Percentiles rank a stretch among this genome's conserved stretches.
These are phyloP conservation scores for Leptoclinus maculatus DNA, from an alignment of 2,797 vertebrate species.

Conservation along the genomic window DNA sequence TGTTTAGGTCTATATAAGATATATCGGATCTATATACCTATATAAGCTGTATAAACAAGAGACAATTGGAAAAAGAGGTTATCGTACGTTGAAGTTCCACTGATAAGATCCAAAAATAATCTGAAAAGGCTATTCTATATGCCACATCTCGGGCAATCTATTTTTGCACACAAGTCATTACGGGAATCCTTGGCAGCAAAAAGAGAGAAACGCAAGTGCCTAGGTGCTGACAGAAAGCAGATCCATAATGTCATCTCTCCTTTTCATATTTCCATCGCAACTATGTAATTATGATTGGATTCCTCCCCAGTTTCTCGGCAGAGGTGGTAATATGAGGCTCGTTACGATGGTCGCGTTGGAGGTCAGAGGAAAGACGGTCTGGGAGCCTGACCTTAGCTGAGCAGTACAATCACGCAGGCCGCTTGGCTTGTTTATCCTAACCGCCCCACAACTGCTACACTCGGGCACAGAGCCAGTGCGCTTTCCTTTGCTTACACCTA, in stretches of 20 bases:
- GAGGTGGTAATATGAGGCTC: slow-evolving; percentile 79
- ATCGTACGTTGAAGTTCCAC: slow-evolving; percentile 39
- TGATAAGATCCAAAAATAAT: slow-evolving; percentile 44
- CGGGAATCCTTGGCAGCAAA: slow-evolving; percentile 75
- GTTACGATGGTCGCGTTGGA: slow-evolving; percentile 68
- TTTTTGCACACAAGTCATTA: slow-evolving; percentile 76
- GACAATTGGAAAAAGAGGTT: not conserved
- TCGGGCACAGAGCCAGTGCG: slow-evolving; percentile 24
- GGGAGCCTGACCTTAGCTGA: slow-evolving; percentile 62
- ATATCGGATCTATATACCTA: not conserved
- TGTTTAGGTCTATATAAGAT: not conserved
- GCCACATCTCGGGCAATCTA: slow-evolving; percentile 60
- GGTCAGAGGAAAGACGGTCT: slow-evolving; percentile 81
- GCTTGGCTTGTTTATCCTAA: slow-evolving; percentile 31
- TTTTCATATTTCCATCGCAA: slow-evolving; percentile 81
- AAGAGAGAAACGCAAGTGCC: slow-evolving; percentile 69
- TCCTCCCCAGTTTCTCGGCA: slow-evolving; percentile 80
- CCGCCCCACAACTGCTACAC: slow-evolving; percentile 28
- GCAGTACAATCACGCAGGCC: slow-evolving; percentile 39
- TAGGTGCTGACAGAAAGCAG: slow-evolving; percentile 73
- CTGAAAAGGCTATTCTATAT: slow-evolving; percentile 39
- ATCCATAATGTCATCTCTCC: slow-evolving; percentile 81
- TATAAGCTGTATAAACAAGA: not conserved
- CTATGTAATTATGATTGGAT: slow-evolving; percentile 84
- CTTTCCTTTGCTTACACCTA: slow-evolving; percentile 33